Base-by-base conservation (phyloP, 2,888 invertebrate genomes). In the Leucophenga maculata region DNA sequence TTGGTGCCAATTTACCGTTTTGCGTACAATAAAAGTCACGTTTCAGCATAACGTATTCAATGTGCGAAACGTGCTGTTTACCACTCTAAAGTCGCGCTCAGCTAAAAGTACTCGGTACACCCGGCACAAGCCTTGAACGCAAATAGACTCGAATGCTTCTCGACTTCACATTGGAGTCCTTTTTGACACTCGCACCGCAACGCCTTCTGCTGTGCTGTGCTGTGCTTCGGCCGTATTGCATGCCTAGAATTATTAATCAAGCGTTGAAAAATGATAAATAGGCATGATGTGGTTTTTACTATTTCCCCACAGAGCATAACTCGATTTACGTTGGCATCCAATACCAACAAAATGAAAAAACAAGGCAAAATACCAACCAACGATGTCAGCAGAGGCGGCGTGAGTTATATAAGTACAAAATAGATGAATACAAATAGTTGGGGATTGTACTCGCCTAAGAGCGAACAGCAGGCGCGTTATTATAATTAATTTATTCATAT, bases 401-500 rank as follows among this genome's bases (percentile, higher is more conserved):
- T 52, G 26, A 32, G 32, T 59, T 39, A 39, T 8, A 39, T 39
- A 39, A 39, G 8, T 39, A 39, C 8, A 55, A 14, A 13, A 39
- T 39, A 55, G 26, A 13, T 20, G 50, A 8, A 18, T n/a, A 8
- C 16, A 50, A 18, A n/a, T 50, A 18, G 50, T 4, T 50, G 50
- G 50, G 18, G 1, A 50, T 39, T 39, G 8, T 39, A 11, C 11
- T 39, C 8, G 39, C 8, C 3, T 16, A 16, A 16, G 16, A 9
- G 52, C 18, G n/a, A n/a, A 52, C 20, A 20, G 18, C 52, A 52
- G 16, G 31, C 16, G 60, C 13, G 46, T 48, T 64, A 26, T 64
- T 20, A 48, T 20, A 64, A 64, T 64, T 81, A 80, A 80, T 83
- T 83, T 83, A 73, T 78, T 78, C 79, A 81, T 81, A 81, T 81